Evolutionary conservation across 2,113 vertebrate species (phyloP), one percentile per base, ranked within the genome.

Genomic region (Corynorhinus townsendii): DNA sequence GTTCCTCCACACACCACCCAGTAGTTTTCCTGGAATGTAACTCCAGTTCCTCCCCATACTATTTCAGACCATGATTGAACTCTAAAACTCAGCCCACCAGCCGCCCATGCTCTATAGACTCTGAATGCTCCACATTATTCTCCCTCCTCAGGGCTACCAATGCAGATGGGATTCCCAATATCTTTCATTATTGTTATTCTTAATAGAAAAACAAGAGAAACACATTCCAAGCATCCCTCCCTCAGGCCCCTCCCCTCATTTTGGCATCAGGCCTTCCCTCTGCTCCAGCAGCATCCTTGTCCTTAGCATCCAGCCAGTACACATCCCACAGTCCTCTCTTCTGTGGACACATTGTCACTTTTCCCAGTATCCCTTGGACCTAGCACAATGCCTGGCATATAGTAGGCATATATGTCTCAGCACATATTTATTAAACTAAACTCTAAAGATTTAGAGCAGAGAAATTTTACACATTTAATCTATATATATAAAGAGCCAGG

Each of bases 41-140:
- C n/a, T 30, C 33, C 68, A 26, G 6, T 17, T 49, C 4, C 3
- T 10, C 15, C 24, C 24, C 62, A 49, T 35, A 1, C 76, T 73
- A 11, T 84, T 82, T 69, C 19, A 75, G 19, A 45, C 80, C 45
- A 20, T 62, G 59, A 35, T 5, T 76, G 22, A 93, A 68, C 43
- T 56, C n/a, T 20, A 40, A 72, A 83, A 22, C 68, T 66, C 17
- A 0, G 71, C 86, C 49, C 38, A 88, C 66, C 24, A 82, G n/a
- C 88, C 6, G 0, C 85, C 90, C 56, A 71, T 14, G 68, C 84
- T 71, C 75, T 59, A 10, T 47, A 24, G 75, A 80, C 33, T 56
- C 77, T 24, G 76, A 91, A 92, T 93, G 89, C 83, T 85, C 81
- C 59, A 89, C 84, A 93, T 90, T 87, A 94, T 33, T 87, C 68